Evolutionary conservation across 2,797 vertebrate genomes (phyloP), one percentile per base, ranked within the genome.

Genomic region (Hephaestus fuliginosus): DNA sequence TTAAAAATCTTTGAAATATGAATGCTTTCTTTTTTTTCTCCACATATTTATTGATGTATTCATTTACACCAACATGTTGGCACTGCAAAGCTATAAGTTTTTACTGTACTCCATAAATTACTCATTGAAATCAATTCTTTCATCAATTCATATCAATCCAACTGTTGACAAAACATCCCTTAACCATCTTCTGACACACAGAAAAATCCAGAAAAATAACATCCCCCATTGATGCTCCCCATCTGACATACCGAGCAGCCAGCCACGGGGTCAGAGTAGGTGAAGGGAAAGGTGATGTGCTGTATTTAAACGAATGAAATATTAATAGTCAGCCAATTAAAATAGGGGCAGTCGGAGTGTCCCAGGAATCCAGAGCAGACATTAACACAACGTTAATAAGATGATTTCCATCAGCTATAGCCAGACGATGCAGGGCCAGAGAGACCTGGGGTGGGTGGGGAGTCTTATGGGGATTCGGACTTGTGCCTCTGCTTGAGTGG

Each of bases 301-400:
- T 81, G 84, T 89, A 88, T 94, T 93, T 88, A 86, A 94, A 92
- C 75, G 67, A 88, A 94, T 95, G 18, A 93, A 95, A 95, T 94
- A 95, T 95, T 93, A 85, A 96, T 93, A 87, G 76, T 80, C 73
- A 86, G 86, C 90, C 88, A 91, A 95, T 95, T 95, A 93, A 94
- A 94, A 81, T 55, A 57, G 64, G 80, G 74, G 74, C 85, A 81
- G 88, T 67, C 13, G 1, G 70, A 83, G 86, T 91, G 89, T 92
- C 90, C 85, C 77, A 84, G 74, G 89, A 91, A 91, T 93, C 86
- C 78, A 80, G 83, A 88, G 79, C 49, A 86, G 88, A 87, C 84
- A 78, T 92, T 87, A 92, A 85, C 84, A 76, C 77, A 56, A 77
- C n/a, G 20, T 85, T 93, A 92, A 93, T 92, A 89, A 89, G 89